Base-by-base conservation (phyloP, 23 tunicate genomes). In the Styela plicata region DNA sequence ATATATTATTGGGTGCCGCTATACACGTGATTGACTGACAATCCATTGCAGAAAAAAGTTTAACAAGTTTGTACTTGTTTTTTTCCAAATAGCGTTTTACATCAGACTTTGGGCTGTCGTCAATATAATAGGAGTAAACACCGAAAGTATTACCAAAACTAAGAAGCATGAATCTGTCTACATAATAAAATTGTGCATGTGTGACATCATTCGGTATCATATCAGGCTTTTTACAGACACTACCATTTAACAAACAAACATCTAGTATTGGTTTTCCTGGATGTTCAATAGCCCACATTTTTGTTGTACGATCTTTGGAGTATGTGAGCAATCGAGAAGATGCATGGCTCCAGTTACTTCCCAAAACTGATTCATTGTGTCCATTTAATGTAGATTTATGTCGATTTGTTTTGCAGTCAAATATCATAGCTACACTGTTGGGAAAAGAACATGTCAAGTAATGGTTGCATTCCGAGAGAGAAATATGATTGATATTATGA, bases 61-160 rank as follows among this genome's bases (percentile, higher is more conserved):
- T 89, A 34, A 86, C 85, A 63, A 82, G 32, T 74, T 86, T 86
- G 1, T 64, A 64, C 31, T 79, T 86, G 73, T 89, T 74, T 67
- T 71, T 65, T 52, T 69, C 84, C 34, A 91, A 57, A 63, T 91
- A 91, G 83, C 97, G 82, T 79, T 91, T 91, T 16, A 91, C 88
- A 87, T 91, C 97, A 71, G 83, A 81, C 63, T 83, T 83, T 21
- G 82, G 79, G 63, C 82, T 84, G 74, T 85, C 84, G 24, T 86
- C 77, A 24, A 91, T 62, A 31, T 33, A 28, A 64, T 86, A 91
- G 20, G 81, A 79, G 34, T 83, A 73, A 35, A 91, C 33, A 78
- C 34, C 26, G 1, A 86, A 24, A 22, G 74, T 82, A 84, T 86
- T 91, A 3, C 85, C 85, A 26, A 83, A 53, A 32, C 76, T 68